Evolutionary conservation across 1,140 invertebrate genomes (phyloP), one percentile per base, ranked within the genome.

Genomic region (Laodelphax striatellus): DNA sequence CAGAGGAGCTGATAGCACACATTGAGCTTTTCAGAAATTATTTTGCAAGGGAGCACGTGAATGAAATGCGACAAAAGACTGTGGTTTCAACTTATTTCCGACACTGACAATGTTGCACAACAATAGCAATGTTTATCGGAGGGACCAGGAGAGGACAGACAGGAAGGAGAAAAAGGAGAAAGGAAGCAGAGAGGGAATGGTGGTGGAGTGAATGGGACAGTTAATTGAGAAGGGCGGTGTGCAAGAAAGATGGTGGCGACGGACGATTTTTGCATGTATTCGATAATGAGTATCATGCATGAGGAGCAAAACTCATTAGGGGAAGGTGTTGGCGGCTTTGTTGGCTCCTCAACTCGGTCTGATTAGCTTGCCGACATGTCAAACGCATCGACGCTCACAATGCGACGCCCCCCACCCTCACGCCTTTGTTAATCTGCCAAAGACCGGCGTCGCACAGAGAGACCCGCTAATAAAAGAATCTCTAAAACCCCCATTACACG

Each of bases 231-330:
- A 38, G 34, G 34, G 34, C 10, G 34, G 9, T 38, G 34, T 8
- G 34, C 34, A 38, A 38, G 34, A 38, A 38, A 38, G 34, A 38
- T 11, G 34, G 46, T 22, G 11, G 46, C 6, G 46, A 22, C 16
- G 46, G 46, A 17, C 21, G 46, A 50, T 50, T 50, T 50, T 50
- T 50, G 46, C 46, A 22, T 50, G 46, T 50, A 50, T 17, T 50
- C 21, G 46, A 22, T 50, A 50, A 50, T 50, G 46, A 50, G 46
- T 50, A 50, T 50, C 46, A 50, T 50, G 46, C 46, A 50, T 50
- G 46, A 50, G 46, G 46, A 50, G 46, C 46, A 50, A 50, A 50
- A 50, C 46, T 50, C 46, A 50, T 50, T 50, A 50, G 46, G n/a
- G 46, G 46, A 50, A 50, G 46, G 46, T 50, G 46, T 50, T 22